These are phyloP conservation scores for Hemaris fuciformis DNA, from an alignment of 2,888 invertebrate species.

Conservation along the genomic window DNA sequence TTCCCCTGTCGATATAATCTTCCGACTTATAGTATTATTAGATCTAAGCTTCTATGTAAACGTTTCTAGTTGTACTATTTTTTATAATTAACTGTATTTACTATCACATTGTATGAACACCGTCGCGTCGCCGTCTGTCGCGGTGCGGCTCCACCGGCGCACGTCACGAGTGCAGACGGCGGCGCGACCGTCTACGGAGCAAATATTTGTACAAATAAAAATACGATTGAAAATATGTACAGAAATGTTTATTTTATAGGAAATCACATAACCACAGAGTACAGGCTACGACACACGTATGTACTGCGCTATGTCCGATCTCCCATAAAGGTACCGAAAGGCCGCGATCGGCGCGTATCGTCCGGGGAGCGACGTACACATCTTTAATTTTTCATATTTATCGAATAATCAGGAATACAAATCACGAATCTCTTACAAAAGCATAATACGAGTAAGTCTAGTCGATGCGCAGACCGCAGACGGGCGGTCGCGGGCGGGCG, in stretches of 20 bases:
- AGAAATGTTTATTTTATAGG: constrained; percentile 78
- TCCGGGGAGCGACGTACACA: constrained; percentile 75
- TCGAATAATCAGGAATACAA: constrained; percentile 80
- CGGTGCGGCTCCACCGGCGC: constrained; percentile 26
- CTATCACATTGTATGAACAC: constrained; percentile 14
- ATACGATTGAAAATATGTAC: constrained; percentile 78
- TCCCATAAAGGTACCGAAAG: constrained; percentile 60
- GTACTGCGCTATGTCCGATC: constrained; percentile 59
- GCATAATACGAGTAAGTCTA: constrained; percentile 76
- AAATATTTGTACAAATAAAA: constrained; percentile 64
- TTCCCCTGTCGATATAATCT: constrained; percentile 34
- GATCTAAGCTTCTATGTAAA: constrained; percentile 32
- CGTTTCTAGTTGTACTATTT: constrained; percentile 55
- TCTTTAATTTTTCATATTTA: constrained; percentile 68
- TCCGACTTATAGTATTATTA: constrained; percentile 43
- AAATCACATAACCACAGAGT: constrained; percentile 68
- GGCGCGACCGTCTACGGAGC: constrained; percentile 12
- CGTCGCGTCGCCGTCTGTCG: constrained; percentile 22
- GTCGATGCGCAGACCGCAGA: constrained; percentile 27
- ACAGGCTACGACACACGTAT: constrained; percentile 59
- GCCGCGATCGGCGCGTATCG: constrained; percentile 58
- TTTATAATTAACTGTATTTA: constrained; percentile 45
- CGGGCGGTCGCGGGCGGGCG: constrained; percentile 29
- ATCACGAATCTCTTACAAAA: constrained; percentile 80
- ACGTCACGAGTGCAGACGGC: constrained; percentile 21